phyloP scores from a whole-genome alignment of 2,113 vertebrate species.

The Nestor notabilis region DNA sequence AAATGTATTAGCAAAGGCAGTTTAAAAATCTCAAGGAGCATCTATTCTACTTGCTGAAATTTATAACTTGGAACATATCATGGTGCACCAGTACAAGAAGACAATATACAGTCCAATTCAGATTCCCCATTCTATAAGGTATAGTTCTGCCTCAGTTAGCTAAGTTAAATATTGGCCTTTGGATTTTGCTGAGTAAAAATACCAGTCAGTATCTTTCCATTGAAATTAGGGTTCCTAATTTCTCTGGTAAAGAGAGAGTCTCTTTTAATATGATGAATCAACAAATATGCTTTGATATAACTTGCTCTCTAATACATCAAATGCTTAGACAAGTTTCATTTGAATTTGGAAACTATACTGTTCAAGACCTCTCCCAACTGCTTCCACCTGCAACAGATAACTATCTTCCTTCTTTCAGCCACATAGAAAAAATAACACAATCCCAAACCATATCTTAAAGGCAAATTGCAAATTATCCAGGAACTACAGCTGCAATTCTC shows the following conservation, averaged over 20 bases:
- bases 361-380: neutral
- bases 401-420: neutral
- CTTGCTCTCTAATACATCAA: neutral
- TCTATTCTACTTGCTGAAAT: neutral
- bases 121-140: neutral
- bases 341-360: neutral
- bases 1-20: neutral
- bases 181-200: neutral
- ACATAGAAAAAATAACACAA: neutral
- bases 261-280: neutral
- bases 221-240: neutral
- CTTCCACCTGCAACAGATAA: neutral
- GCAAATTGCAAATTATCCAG: neutral
- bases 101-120: neutral
- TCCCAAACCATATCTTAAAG: neutral
- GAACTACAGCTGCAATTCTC: neutral
- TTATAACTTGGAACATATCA: neutral
- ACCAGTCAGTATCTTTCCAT: neutral
- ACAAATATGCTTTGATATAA: neutral
- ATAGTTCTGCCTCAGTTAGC: neutral
- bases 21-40: neutral
- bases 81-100: neutral
- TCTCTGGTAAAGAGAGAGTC: neutral
- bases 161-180: neutral
- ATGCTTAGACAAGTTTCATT: neutral